Evolutionary conservation across 2,888 invertebrate genomes (phyloP), one percentile per base, ranked within the genome.

Genomic region (Lasioglossum leucozonium): DNA sequence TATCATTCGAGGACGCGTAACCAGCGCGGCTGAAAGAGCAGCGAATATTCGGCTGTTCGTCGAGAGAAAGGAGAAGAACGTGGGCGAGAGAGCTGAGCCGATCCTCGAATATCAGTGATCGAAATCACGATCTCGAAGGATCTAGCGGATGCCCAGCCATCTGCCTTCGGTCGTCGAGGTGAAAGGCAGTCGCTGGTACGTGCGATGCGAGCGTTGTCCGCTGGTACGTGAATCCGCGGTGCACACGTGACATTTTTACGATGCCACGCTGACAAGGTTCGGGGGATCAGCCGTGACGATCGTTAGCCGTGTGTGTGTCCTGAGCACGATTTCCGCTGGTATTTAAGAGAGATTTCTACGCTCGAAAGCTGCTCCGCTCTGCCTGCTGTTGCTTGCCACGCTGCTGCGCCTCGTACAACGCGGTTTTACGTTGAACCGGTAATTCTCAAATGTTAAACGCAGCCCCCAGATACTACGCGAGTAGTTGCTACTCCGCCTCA

Each of bases 201-300:
- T 65, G 73, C 77, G 67, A 74, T 62, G 67, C 72, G 58, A 84
- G 65, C 30, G 82, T 74, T 47, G 71, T 84, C 77, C 34, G 62
- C 51, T 42, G 40, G 76, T 83, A 76, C 79, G 84, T 58, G 85
- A 67, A 84, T 78, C 89, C 77, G 69, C 72, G 67, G 76, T 71
- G 47, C 40, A 79, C 87, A 55, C 89, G 82, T 77, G 89, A 88
- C 82, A 89, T 89, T 88, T 85, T 88, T 85, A 82, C 88, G 72
- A 89, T 84, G 89, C 62, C 89, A 72, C 71, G 62, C 51, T 67
- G 78, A 86, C 74, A 47, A 34, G 69, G 26, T 34, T 47, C 42
- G 77, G 72, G 69, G 74, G 55, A 77, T 77, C 73, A 55, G 55
- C 79, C 72, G 55, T 75, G 69, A 77, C 84, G 75, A 84, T 84